Conservation (phyloP, 2,797 vertebrate genomes). For the Myotis pilosus region DNA sequence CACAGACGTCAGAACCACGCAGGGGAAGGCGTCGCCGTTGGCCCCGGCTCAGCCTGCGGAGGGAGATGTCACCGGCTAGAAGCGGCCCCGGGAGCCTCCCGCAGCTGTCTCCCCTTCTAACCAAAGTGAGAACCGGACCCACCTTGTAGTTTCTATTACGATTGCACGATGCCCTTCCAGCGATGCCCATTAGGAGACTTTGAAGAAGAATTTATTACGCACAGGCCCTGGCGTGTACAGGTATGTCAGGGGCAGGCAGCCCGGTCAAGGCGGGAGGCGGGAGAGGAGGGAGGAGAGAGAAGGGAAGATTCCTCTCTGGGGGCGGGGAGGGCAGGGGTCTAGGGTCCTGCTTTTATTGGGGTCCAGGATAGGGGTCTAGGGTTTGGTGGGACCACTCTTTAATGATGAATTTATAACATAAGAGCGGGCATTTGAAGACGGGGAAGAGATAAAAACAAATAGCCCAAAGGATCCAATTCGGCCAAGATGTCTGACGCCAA, state of each 20-base stretch:
- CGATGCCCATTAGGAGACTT: not conserved
- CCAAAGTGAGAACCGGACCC: no score
- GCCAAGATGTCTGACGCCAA: not conserved
- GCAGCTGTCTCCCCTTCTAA: not conserved
- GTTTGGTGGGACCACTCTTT: not conserved
- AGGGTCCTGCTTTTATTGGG: not conserved
- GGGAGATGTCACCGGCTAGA: not conserved
- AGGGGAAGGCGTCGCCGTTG: not conserved
- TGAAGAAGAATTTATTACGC: not conserved
- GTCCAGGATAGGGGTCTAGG: not conserved
- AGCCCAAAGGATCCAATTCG: not conserved
- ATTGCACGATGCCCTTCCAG: not conserved
- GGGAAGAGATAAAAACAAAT: not conserved
- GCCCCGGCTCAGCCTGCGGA: no score
- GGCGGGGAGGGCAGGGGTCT: no score
- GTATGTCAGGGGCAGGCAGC: no score
- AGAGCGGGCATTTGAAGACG: not conserved
- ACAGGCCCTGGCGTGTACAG: not conserved
- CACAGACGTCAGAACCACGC: not conserved
- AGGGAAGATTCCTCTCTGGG: not conserved
- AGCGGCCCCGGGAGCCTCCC: not conserved
- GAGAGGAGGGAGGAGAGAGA: rapidly evolving
- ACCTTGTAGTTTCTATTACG: not conserved
- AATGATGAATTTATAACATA: not conserved
- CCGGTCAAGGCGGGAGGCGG: no score